A percentile compares a stretch with the other conserved stretches of the same genome.
Conservation (phyloP, 2,113 vertebrate species). For the Athene noctua region DNA sequence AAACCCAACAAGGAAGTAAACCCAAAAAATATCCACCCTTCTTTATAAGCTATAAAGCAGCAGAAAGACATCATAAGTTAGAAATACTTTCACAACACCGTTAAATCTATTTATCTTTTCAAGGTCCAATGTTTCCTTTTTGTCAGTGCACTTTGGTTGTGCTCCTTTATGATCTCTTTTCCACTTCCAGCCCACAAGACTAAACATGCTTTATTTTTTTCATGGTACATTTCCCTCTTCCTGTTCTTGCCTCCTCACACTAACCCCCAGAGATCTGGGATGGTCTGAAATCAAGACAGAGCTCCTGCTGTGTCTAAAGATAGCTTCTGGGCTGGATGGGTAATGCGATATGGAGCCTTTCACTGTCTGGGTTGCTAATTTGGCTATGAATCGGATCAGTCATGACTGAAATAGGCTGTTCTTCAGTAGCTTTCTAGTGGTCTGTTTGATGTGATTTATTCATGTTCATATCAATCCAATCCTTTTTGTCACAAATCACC, state of each 20-base stretch:
- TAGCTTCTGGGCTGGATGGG: neutral
- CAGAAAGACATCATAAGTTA: neutral
- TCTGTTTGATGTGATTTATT: neutral
- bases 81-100: neutral
- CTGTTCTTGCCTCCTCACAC: neutral
- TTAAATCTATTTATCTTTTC: neutral
- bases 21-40: neutral
- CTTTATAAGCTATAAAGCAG: neutral
- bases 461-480: neutral
- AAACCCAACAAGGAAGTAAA: neutral
- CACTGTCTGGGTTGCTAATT: neutral
- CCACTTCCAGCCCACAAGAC: neutral
- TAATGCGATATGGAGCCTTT: neutral
- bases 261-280: neutral
- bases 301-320: neutral
- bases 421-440: neutral
- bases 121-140: neutral
- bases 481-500: neutral
- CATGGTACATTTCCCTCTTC: neutral
- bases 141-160: neutral
- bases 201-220: constrained; percentile 8
- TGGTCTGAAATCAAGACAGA: neutral
- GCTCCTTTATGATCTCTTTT: neutral
- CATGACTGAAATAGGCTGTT: neutral
- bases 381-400: neutral